Evolutionary conservation across 2,888 invertebrate species (phyloP).

Genomic region (Chironomus riparius): DNA sequence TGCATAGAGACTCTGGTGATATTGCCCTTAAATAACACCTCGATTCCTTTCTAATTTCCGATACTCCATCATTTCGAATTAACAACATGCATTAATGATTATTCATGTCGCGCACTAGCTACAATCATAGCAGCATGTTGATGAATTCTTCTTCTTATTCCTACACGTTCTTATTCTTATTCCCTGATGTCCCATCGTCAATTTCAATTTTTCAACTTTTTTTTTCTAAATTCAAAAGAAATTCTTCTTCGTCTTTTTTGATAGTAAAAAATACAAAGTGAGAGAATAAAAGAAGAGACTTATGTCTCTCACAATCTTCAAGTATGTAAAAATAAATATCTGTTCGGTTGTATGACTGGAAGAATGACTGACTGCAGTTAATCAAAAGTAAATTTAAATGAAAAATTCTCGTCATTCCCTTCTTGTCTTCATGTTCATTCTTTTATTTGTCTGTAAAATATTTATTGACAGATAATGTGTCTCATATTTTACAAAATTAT

Average conservation of each 20-base stretch:
- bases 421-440: too few relatives aligned
- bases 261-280: too few relatives aligned
- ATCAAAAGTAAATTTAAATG: background rate
- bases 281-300: too few relatives aligned
- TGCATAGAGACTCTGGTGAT: background rate
- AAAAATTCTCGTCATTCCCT: too few relatives aligned
- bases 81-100: constrained; percentile 7
- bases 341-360: background rate
- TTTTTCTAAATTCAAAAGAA: too few relatives aligned
- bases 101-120: constrained; percentile 14
- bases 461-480: constrained; percentile 19
- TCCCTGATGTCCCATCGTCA: background rate
- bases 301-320: too few relatives aligned
- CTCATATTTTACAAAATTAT: constrained; percentile 2
- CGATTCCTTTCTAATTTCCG: constrained; percentile 1
- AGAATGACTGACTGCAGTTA: background rate
- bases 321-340: background rate
- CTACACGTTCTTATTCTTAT: background rate
- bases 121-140: background rate
- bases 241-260: too few relatives aligned
- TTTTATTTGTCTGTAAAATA: background rate
- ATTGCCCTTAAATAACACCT: background rate
- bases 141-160: constrained; percentile 1
- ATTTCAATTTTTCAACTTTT: too few relatives aligned
- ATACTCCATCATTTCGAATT: background rate